A percentile compares a stretch with the other conserved stretches of the same genome.
Conservation (phyloP, 2,888 invertebrate species). For the Chirona hameri region DNA sequence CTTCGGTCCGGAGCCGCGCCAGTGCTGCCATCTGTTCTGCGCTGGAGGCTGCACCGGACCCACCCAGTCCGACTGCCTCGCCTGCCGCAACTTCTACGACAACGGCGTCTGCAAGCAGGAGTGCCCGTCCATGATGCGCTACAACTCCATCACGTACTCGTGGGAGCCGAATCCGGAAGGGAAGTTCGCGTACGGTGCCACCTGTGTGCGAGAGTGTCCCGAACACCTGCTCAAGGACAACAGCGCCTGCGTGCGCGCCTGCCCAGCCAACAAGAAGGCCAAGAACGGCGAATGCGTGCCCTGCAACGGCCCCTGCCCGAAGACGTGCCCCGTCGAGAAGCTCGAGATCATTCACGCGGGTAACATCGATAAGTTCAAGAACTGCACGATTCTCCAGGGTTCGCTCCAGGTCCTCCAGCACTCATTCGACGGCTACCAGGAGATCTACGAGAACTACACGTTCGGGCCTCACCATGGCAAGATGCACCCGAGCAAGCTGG, state of each 20-base stretch:
- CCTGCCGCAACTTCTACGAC: constrained; percentile 92
- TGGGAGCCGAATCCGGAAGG: constrained; percentile 90
- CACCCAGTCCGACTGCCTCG: constrained; percentile 88
- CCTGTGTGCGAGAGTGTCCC: constrained; percentile 93
- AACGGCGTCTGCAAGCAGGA: constrained; percentile 94
- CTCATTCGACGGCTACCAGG: constrained; percentile 83
- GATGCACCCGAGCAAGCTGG: constrained; percentile 80
- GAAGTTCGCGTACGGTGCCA: constrained; percentile 93
- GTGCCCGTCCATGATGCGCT: constrained; percentile 90
- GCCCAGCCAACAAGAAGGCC: constrained; percentile 82
- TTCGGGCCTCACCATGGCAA: constrained; percentile 72
- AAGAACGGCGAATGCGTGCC: constrained; percentile 85
- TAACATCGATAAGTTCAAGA: constrained; percentile 82
- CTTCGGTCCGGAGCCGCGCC: constrained; percentile 83
- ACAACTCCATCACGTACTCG: constrained; percentile 84
- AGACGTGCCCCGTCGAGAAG: constrained; percentile 72
- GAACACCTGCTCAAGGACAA: constrained; percentile 88
- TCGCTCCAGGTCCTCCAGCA: constrained; percentile 83
- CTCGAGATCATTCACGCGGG: constrained; percentile 66
- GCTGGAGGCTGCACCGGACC: constrained; percentile 96
- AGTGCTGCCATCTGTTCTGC: constrained; percentile 95
- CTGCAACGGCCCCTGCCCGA: constrained; percentile 93
- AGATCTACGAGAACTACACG: constrained; percentile 70
- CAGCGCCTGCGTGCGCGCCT: constrained; percentile 89
- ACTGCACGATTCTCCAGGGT: constrained; percentile 92